phyloP scores from a whole-genome alignment of 2,888 invertebrate species.

The Xylota segnis region DNA sequence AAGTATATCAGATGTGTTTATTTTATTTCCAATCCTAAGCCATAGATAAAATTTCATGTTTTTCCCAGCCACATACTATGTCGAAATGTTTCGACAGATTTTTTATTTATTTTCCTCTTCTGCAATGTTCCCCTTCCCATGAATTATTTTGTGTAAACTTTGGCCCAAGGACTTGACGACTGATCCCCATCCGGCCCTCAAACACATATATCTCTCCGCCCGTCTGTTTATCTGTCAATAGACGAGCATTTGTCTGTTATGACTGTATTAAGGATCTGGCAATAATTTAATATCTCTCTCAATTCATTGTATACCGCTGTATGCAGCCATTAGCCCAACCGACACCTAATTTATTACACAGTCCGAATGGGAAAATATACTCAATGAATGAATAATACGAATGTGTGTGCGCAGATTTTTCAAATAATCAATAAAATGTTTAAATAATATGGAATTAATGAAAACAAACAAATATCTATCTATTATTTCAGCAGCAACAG shows the following conservation, averaged over 20 bases:
- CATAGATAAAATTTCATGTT: slow-evolving; percentile 61
- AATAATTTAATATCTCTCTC: slow-evolving; percentile 48
- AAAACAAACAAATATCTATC: slow-evolving; percentile 70
- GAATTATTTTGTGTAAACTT: slow-evolving; percentile 42
- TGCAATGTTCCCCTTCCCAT: slow-evolving; percentile 38
- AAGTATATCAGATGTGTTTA: slow-evolving; percentile 60
- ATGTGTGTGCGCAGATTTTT: slow-evolving; percentile 63
- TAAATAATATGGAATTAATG: slow-evolving; percentile 73
- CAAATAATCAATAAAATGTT: slow-evolving; percentile 76
- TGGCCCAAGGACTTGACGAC: slow-evolving; percentile 30
- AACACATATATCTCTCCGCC: slow-evolving; percentile 19
- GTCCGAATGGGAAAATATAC: slow-evolving; percentile 52
- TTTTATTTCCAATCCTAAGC: slow-evolving; percentile 58
- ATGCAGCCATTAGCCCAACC: slow-evolving; percentile 35
- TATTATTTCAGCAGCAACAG: slow-evolving; percentile 65
- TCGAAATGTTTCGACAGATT: slow-evolving; percentile 74
- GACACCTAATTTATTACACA: slow-evolving; percentile 50
- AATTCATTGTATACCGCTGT: not conserved
- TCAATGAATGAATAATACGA: slow-evolving; percentile 60
- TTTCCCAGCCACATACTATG: slow-evolving; percentile 40
- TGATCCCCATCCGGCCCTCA: slow-evolving; percentile 5
- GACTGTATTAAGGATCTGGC: slow-evolving; percentile 42
- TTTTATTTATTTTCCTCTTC: slow-evolving; percentile 53
- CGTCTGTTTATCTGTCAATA: slow-evolving; percentile 46
- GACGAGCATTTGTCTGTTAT: slow-evolving; percentile 41